Conservation (phyloP, 2,888 invertebrate genomes). For the Trichacis sp. region DNA sequence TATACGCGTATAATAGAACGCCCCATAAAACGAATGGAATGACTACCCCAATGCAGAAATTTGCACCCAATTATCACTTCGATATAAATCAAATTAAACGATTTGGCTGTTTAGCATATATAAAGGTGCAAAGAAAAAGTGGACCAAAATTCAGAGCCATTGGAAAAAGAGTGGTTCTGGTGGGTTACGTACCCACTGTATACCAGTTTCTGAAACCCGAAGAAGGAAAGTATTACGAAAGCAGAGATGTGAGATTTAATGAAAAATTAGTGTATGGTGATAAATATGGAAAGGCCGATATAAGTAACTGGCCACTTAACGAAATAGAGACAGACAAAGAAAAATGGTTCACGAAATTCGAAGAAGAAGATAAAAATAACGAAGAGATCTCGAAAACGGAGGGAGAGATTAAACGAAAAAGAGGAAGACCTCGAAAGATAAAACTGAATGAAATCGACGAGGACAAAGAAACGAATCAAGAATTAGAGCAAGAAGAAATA, state of each 20-base stretch:
- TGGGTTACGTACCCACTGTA: too few relatives aligned
- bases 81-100: background rate
- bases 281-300: constrained; percentile 18
- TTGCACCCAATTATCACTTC: background rate
- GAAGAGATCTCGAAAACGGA: constrained; percentile 3
- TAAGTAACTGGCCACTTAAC: constrained; percentile 17
- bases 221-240: constrained; percentile 36
- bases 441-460: too few relatives aligned
- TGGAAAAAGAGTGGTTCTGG: too few relatives aligned
- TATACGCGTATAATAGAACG: too few relatives aligned
- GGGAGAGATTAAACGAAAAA: constrained; percentile 7
- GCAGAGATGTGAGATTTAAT: constrained; percentile 29
- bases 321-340: background rate
- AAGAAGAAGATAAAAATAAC: background rate
- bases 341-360: background rate
- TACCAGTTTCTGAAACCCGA: constrained; percentile 26
- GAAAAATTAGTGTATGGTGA: constrained; percentile 32
- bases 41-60: too few relatives aligned
- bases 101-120: constrained; percentile 3
- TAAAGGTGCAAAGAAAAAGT: constrained; percentile 27
- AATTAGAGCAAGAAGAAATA: too few relatives aligned
- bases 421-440: background rate
- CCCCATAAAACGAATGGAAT: too few relatives aligned
- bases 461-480: constrained; percentile 2
- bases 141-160: constrained; percentile 30